Base-by-base conservation (phyloP, 1,140 invertebrate species). In the Temnothorax nylanderi region DNA sequence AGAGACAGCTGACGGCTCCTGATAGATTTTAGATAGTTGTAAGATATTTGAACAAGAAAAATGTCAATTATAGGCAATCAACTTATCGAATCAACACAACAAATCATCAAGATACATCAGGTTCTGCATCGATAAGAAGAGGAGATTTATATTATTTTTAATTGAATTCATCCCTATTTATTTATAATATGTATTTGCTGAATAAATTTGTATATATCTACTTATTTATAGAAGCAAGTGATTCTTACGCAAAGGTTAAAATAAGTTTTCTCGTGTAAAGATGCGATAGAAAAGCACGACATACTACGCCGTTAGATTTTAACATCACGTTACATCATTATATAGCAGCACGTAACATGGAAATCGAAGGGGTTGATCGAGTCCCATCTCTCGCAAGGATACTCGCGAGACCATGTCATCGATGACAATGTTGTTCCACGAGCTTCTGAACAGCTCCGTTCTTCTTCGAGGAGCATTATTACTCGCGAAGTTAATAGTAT, bases 311-410 rank as follows among this genome's bases (percentile, higher is more conserved):
- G 21, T 71, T 81, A 34, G 3, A 37, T 62, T n/a, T 26, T 34
- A 56, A 56, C 18, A 49, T 75, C n/a, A 60, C 67, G 16, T 49
- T 82, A 37, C 26, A 32, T 82, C 1, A 34, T 21, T 21, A 56
- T 32, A 44, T 44, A 47, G 13, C 41, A 81, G 21, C 37, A 37
- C 56, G 18, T 21, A 78, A 37, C 34, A 13, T 41, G 67, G 58
- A 84, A 75, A 84, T 84, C 34, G 69, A 84, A 82, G 54, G 21
- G 56, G n/a, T 49, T 84, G 41, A 60, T 84, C 34, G 58, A 56
- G 37, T 56, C 41, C 7, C 41, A 84, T 18, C 37, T 37, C 16
- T 58, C 26, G 37, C 21, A 11, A 16, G 16, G 13, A 34, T 58
- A 21, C 21, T 56, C 49, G 18, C n/a, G 37, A 81, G 16, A 44